phyloP scores from a whole-genome alignment of 2,888 invertebrate species.

The Epirrhoe alternata region DNA sequence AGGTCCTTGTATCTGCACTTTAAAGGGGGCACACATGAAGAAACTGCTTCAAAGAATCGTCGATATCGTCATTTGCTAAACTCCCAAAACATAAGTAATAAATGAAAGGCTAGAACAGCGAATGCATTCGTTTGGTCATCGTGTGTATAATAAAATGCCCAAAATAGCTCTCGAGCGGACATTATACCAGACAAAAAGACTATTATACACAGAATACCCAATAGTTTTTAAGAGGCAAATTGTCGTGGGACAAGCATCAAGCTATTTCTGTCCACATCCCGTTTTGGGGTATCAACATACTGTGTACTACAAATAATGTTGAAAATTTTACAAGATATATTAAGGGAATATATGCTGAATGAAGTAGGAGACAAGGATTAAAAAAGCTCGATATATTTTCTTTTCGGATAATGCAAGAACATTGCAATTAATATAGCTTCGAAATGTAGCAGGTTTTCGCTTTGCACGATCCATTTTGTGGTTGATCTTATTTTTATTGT shows the following conservation, averaged over 20 bases:
- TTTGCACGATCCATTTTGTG: constrained; percentile 21
- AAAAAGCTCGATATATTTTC: constrained; percentile 19
- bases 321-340: constrained; percentile 35
- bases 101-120: neutral
- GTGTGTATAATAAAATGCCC: constrained; percentile 4
- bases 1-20: constrained; percentile 14
- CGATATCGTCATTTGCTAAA: neutral
- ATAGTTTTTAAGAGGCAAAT: constrained; percentile 54
- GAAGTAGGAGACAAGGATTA: neutral
- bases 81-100: neutral
- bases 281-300: constrained; percentile 57
- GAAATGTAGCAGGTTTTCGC: constrained; percentile 25
- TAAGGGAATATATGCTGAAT: neutral
- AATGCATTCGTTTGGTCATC: constrained; percentile 13
- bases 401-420: constrained; percentile 4
- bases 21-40: neutral
- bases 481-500: constrained; percentile 57
- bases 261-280: constrained; percentile 62
- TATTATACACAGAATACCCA: neutral
- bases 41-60: neutral
- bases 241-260: constrained; percentile 58
- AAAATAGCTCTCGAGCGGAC: constrained; percentile 11
- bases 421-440: constrained; percentile 16
- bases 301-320: constrained; percentile 56
- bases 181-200: constrained; percentile 37